Percentiles rank a stretch among this genome's conserved stretches.
Evolutionary conservation across 2,888 invertebrate species (phyloP).

Genomic region (Panzeria rudis): DNA sequence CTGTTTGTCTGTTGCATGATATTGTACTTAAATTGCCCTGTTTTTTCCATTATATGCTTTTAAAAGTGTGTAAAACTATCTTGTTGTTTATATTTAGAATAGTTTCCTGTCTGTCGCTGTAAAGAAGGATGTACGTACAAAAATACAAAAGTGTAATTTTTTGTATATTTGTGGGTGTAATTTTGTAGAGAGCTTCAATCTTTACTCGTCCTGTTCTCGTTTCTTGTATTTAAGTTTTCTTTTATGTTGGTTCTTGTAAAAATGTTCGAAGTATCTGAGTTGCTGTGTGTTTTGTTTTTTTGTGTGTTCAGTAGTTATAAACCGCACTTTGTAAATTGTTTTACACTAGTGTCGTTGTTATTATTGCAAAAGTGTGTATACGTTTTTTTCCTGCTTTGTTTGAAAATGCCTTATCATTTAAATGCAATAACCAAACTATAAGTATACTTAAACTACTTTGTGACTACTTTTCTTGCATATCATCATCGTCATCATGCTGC

Average conservation of each 20-base stretch:
- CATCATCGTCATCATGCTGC: conserved; percentile 53
- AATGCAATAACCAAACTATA: conserved; percentile 72
- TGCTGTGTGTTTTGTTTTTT: not conserved
- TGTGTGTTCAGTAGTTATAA: conserved; percentile 36
- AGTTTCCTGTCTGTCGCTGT: conserved; percentile 50
- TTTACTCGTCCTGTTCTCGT: conserved; percentile 58
- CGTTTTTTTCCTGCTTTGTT: conserved; percentile 41
- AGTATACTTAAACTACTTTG: conserved; percentile 68
- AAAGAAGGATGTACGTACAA: not conserved
- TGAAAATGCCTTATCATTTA: conserved; percentile 71
- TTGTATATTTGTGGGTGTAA: conserved; percentile 41
- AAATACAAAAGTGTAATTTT: conserved; percentile 14
- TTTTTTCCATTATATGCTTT: conserved; percentile 35
- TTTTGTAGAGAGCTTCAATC: conserved; percentile 41
- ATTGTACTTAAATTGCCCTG: conserved; percentile 65
- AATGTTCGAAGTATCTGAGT: conserved; percentile 25
- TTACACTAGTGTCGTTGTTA: conserved; percentile 60
- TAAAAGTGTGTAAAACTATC: conserved; percentile 21
- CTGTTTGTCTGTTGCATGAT: not conserved
- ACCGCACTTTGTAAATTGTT: conserved; percentile 71
- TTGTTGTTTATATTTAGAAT: conserved; percentile 57
- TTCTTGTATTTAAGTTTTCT: conserved; percentile 13
- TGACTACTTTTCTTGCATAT: conserved; percentile 71
- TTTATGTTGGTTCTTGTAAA: conserved; percentile 15
- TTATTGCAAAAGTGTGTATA: conserved; percentile 47